These are phyloP conservation scores for Hydrochoerus hydrochaeris DNA, from an alignment of 2,113 vertebrate genomes.

Conservation along the genomic window DNA sequence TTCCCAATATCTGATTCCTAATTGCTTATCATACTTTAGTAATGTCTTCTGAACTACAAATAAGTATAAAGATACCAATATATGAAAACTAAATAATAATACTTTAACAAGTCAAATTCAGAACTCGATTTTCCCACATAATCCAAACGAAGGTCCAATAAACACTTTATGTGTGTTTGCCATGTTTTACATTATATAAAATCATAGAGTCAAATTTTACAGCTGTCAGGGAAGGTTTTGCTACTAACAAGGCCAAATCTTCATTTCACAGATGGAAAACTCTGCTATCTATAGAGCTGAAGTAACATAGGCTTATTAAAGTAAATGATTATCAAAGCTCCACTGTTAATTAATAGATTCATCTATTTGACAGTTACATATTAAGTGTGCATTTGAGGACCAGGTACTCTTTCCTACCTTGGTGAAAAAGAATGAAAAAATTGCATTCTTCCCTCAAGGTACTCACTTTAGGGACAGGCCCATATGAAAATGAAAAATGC, in stretches of 20 bases:
- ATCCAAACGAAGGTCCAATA: not conserved
- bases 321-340: not conserved
- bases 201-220: slow-evolving; percentile 13
- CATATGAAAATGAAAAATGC: not conserved
- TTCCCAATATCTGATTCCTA: not conserved
- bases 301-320: slow-evolving; percentile 13
- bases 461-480: not conserved
- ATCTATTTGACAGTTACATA: not conserved
- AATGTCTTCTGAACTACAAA: slow-evolving; percentile 46
- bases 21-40: slow-evolving; percentile 17
- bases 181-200: not conserved
- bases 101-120: slow-evolving; percentile 35
- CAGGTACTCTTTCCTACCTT: not conserved
- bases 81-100: slow-evolving; percentile 18
- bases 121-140: not conserved
- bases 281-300: not conserved
- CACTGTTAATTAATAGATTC: not conserved
- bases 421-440: not conserved
- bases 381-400: not conserved
- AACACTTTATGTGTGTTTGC: not conserved
- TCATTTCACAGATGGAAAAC: slow-evolving; percentile 28
- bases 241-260: slow-evolving; percentile 10
- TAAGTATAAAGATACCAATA: not conserved
- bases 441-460: not conserved
- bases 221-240: not conserved